A percentile compares a stretch with the other conserved stretches of the same genome.
These are phyloP conservation scores for Archivesica marissinica DNA, from an alignment of 1,140 invertebrate species.

Conservation along the genomic window DNA sequence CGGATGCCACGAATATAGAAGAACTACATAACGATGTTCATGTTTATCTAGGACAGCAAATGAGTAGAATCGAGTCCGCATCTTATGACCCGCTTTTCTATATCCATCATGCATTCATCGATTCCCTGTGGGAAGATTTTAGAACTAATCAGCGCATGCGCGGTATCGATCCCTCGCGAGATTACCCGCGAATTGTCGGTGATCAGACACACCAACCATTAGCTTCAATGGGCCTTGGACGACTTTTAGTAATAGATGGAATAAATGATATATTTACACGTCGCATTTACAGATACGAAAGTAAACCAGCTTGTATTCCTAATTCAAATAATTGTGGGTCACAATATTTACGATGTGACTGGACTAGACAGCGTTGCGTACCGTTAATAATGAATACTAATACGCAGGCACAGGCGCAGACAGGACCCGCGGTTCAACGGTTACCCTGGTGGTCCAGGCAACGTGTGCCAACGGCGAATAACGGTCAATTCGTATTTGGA, in stretches of 20 bases:
- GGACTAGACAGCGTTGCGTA: conserved; percentile 64
- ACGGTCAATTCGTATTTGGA: conserved; percentile 56
- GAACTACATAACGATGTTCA: conserved; percentile 70
- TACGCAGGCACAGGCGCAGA: conserved; percentile 10
- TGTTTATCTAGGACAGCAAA: conserved; percentile 71
- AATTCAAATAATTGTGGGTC: conserved; percentile 70
- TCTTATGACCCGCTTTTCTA: conserved; percentile 73
- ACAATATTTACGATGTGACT: conserved; percentile 70
- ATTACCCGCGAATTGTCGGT: conserved; percentile 72
- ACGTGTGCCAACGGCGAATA: neutral
- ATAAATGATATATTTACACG: conserved; percentile 71
- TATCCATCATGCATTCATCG: conserved; percentile 71
- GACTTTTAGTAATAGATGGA: conserved; percentile 71
- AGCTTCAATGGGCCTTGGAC: conserved; percentile 69
- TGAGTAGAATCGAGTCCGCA: conserved; percentile 69
- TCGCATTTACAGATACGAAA: conserved; percentile 70
- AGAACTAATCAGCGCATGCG: conserved; percentile 70
- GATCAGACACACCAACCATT: conserved; percentile 68
- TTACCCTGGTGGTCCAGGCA: conserved; percentile 55
- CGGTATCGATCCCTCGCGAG: conserved; percentile 69
- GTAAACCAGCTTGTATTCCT: conserved; percentile 65
- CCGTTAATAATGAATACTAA: conserved; percentile 69
- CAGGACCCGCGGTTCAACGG: conserved; percentile 41
- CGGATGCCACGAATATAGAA: conserved; percentile 69
- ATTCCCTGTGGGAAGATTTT: conserved; percentile 75